Conservation (phyloP, 2,797 vertebrate species). For the Geotria australis region DNA sequence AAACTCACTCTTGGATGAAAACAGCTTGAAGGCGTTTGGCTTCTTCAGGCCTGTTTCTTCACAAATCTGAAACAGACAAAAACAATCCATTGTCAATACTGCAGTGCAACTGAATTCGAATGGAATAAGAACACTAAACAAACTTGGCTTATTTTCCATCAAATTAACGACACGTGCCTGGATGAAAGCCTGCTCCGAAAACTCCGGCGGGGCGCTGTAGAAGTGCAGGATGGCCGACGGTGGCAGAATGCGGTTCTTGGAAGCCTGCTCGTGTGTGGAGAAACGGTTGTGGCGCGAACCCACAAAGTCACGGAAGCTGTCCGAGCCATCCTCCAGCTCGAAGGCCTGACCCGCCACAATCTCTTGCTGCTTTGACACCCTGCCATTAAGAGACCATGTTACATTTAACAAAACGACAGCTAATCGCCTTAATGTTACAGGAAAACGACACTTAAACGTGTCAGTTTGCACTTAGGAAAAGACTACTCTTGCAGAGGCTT, state of each 20-base stretch:
- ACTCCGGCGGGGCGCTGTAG: background rate
- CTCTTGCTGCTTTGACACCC: background rate
- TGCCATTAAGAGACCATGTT: background rate
- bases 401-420: no score
- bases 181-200: background rate
- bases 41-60: background rate
- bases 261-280: background rate
- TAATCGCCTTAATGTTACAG: no score
- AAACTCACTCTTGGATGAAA: background rate
- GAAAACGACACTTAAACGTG: no score
- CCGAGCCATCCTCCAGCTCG: background rate
- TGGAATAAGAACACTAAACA: no score
- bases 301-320: background rate
- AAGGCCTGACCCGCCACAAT: background rate
- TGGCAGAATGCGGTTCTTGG: background rate
- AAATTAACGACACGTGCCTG: background rate
- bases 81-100: background rate
- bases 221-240: background rate
- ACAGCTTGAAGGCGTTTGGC: background rate
- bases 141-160: no score
- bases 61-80: background rate
- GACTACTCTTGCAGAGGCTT: no score
- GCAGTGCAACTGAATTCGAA: background rate
- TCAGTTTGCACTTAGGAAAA: no score
- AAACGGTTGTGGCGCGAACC: background rate